Evolutionary conservation across 2,113 vertebrate species (phyloP).

Genomic region (Rhipidura dahli): DNA sequence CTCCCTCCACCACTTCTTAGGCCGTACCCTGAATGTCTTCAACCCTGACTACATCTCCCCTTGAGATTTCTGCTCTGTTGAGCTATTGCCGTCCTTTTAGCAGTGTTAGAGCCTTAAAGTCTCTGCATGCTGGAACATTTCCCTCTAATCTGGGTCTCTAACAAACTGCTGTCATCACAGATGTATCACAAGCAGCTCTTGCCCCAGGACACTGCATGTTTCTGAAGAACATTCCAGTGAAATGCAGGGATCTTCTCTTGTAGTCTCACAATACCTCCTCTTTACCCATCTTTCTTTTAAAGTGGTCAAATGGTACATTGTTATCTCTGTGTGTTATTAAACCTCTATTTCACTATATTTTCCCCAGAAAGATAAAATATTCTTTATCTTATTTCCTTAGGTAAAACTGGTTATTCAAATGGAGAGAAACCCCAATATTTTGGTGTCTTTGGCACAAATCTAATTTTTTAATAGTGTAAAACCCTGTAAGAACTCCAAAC

Average conservation of each 20-base stretch:
- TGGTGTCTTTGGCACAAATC: background rate
- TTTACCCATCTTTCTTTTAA: background rate
- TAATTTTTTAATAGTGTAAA: background rate
- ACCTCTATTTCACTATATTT: background rate
- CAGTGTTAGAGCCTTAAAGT: constrained; percentile 31
- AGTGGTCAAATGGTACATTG: background rate
- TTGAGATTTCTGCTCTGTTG: constrained; percentile 28
- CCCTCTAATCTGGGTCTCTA: constrained; percentile 31
- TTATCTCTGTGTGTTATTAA: background rate
- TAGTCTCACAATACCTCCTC: background rate
- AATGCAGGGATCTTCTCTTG: background rate
- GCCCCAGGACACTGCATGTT: constrained; percentile 54
- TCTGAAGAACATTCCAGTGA: constrained; percentile 45
- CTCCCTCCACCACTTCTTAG: background rate
- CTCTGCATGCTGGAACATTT: constrained; percentile 66
- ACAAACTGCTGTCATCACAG: constrained; percentile 62
- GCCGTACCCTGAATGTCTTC: background rate
- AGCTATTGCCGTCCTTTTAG: background rate
- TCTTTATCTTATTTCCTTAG: background rate
- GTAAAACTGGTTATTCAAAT: background rate
- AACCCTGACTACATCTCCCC: background rate
- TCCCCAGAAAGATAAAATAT: background rate
- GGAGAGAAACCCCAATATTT: background rate
- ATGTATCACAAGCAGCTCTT: constrained; percentile 59
- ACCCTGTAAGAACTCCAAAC: background rate